Conservation (phyloP, 1,140 invertebrate genomes). For the Heliothis virescens region DNA sequence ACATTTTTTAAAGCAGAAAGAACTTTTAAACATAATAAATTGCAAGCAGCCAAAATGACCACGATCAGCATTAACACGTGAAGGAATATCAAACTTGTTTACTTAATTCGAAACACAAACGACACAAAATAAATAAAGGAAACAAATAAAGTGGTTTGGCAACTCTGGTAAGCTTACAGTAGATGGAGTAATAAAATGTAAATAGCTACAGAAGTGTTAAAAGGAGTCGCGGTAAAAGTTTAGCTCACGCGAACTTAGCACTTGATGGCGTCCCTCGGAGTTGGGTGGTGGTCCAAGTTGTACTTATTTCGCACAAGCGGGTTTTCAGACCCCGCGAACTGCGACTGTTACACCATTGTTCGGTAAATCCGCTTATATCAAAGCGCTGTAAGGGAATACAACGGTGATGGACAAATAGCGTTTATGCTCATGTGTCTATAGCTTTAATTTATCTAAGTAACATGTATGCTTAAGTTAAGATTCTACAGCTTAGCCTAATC, state of each 20-base stretch:
- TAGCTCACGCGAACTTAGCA: conserved; percentile 73
- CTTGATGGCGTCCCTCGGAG: conserved; percentile 62
- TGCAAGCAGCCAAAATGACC: background rate
- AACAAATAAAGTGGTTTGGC: conserved; percentile 69
- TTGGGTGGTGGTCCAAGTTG: conserved; percentile 39
- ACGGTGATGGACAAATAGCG: too few relatives aligned
- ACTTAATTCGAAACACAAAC: conserved; percentile 53
- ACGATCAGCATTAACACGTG: conserved; percentile 12
- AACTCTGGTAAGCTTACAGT: conserved; percentile 54
- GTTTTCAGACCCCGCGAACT: too few relatives aligned
- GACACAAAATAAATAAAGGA: conserved; percentile 59
- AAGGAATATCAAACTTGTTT: conserved; percentile 53
- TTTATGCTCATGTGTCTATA: too few relatives aligned
- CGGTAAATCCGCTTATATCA: too few relatives aligned
- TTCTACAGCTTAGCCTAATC: too few relatives aligned
- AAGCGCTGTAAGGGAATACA: too few relatives aligned
- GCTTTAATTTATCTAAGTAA: too few relatives aligned
- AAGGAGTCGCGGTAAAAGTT: conserved; percentile 71
- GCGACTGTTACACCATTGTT: too few relatives aligned
- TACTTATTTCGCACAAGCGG: background rate
- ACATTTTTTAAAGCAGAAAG: too few relatives aligned
- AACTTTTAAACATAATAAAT: background rate
- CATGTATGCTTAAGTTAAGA: too few relatives aligned
- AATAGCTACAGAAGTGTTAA: conserved; percentile 75
- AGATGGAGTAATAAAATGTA: conserved; percentile 71